Base-by-base conservation (phyloP, 2,113 vertebrate genomes). In the Argyrosomus japonicus region DNA sequence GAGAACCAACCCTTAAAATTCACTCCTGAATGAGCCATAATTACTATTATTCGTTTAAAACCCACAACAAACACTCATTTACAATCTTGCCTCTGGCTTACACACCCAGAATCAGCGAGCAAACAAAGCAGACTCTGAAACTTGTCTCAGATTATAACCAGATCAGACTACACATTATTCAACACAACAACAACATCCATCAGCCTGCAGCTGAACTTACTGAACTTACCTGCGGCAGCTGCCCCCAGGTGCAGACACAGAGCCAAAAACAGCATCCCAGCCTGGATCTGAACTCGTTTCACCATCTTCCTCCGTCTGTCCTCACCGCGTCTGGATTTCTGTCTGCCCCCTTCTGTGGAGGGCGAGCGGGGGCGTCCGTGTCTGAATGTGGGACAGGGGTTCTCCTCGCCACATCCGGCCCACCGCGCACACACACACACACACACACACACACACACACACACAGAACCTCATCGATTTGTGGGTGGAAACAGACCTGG, bases 211-310 rank as follows among this genome's bases (percentile, higher is more conserved):
- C 45, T 47, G 45, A 47, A 47, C 12, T 2, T 23, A 5, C 21
- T 68, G 27, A 32, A 69, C 90, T 93, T 74, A 94, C 95, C 94
- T 93, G 86, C 91, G 21, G 74, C 53, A 1, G 87, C 86, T 0
- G 68, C 51, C 3, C 45, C 62, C 57, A 64, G 12, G 47, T 75
- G 78, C n/a, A 89, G 51, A 43, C 87, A 74, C 19, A 84, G 51
- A 0, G 13, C 54, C 84, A 90, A n/a, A 1, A 93, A 25, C 81
- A 93, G 81, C 73, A 88, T 68, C 72, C 83, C 43, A 13, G 29
- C 43, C 0, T 47, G 61, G 69, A 89, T 7, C 5, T 15, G 63
- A 27, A 14, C 43, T 74, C 0, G 56, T 6, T 47, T 79, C 68
- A n/a, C 43, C 86, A 86, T 85, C 80, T 65, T 67, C 54, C 11